Evolutionary conservation across 64 coral and sea anemone species (phyloP).

Genomic region (Porites lutea): DNA sequence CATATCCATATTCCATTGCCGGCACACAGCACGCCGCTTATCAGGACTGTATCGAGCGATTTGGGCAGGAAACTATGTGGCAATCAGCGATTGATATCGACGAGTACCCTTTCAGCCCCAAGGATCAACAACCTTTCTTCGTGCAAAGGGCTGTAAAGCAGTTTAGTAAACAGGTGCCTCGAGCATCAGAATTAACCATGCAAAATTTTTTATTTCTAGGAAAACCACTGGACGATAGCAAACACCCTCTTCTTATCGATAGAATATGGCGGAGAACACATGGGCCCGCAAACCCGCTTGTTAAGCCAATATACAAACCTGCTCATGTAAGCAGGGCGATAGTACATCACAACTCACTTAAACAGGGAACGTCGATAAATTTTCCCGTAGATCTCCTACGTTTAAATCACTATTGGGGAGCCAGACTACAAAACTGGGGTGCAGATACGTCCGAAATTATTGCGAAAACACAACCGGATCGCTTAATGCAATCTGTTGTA

Average conservation of each 20-base stretch:
- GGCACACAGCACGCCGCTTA: slow-evolving; percentile 76
- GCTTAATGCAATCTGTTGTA: not conserved
- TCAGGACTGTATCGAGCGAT: slow-evolving; percentile 62
- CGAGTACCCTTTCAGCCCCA: slow-evolving; percentile 82
- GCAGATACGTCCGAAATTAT: slow-evolving; percentile 75
- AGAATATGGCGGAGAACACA: slow-evolving; percentile 71
- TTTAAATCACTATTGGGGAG: slow-evolving; percentile 79
- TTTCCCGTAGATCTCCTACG: slow-evolving; percentile 15
- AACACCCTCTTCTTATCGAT: slow-evolving; percentile 55
- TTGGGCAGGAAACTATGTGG: slow-evolving; percentile 65
- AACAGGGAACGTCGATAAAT: not conserved
- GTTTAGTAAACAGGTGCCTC: slow-evolving; percentile 5
- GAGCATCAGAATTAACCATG: slow-evolving; percentile 66
- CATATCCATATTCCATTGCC: slow-evolving; percentile 62
- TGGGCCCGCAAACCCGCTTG: slow-evolving; percentile 65
- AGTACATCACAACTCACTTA: slow-evolving; percentile 66
- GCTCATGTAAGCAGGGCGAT: not conserved
- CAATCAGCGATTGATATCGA: slow-evolving; percentile 84
- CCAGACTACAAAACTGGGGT: slow-evolving; percentile 62
- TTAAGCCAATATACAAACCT: slow-evolving; percentile 85
- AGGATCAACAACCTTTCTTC: slow-evolving; percentile 56
- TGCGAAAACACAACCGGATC: slow-evolving; percentile 49
- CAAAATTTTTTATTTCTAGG: slow-evolving; percentile 85
- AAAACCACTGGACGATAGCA: slow-evolving; percentile 66
- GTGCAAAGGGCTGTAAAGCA: slow-evolving; percentile 27